Conservation (phyloP, 2,888 invertebrate genomes). For the Melanophora roralis region DNA sequence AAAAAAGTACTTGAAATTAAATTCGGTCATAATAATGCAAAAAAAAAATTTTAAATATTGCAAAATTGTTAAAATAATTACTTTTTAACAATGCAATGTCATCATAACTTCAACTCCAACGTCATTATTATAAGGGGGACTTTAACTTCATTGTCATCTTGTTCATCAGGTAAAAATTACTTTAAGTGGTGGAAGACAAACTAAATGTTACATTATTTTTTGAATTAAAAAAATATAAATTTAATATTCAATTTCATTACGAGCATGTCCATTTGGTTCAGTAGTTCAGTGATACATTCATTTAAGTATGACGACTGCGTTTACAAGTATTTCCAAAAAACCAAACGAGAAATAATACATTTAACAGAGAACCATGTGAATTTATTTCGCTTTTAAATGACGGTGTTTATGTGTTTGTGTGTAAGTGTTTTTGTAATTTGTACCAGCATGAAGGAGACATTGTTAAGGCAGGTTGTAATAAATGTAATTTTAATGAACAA, state of each 20-base stretch:
- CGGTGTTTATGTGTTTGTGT: neutral
- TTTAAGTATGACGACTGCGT: conserved; percentile 29
- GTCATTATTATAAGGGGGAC: conserved; percentile 3
- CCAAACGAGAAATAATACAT: neutral
- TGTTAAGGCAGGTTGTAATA: conserved; percentile 54
- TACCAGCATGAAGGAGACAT: conserved; percentile 35
- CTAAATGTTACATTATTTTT: conserved; percentile 4
- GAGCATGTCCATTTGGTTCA: conserved; percentile 19
- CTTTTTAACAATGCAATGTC: conserved; percentile 56
- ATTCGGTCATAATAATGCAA: conserved; percentile 20
- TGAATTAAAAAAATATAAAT: conserved; percentile 4
- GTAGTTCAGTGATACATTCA: conserved; percentile 26
- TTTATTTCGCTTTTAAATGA: neutral
- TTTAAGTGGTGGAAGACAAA: neutral
- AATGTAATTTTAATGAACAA: conserved; percentile 62
- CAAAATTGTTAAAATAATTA: conserved; percentile 45
- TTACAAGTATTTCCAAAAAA: conserved; percentile 6
- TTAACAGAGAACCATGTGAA: neutral
- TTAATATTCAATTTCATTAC: conserved; percentile 13
- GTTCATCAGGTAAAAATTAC: neutral
- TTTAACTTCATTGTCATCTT: neutral
- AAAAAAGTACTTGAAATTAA: conserved; percentile 50
- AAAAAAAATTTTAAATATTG: too few relatives aligned
- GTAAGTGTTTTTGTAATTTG: conserved; percentile 18
- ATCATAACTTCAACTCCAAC: conserved; percentile 8